Base-by-base conservation (phyloP, 2,888 invertebrate genomes). In the Syrphus vitripennis region DNA sequence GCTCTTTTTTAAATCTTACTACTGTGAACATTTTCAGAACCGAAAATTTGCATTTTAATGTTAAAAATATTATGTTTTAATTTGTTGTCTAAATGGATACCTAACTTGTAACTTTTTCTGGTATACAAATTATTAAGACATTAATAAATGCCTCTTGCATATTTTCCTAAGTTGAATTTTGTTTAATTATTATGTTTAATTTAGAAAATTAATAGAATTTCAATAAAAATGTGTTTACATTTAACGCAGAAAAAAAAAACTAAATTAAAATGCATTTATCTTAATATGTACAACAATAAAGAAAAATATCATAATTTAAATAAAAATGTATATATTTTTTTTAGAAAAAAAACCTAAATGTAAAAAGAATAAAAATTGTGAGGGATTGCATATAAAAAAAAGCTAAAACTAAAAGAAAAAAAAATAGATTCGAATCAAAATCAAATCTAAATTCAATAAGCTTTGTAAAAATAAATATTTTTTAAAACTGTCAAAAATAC, bases 371-470 rank as follows among this genome's bases (percentile, higher is more conserved):
- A 70, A 7, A 34, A 29, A n/a, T 48, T 48, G 16, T 1, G 26
- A 70, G 34, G 29, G 50, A 55, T 40, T 40, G 50, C 24, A 57
- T 65, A 48, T 53, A 34, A 37, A 24, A 65, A 34, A 37, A 24
- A 65, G 40, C n/a, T 26, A 31, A 63, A 50, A 40, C 12, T 24
- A 21, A 37, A 61, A 42, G 0, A 19, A 63, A 5, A 7, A 26
- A 34, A 14, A 45, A 45, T 29, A 24, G 7, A 53, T 50, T 53
- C 10, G 4, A 50, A 34, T 16, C 3, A 42, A 70, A 76, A 76
- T 48, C 19, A 76, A 77, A 72, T 70, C 55, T 82, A 69, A 70
- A 82, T 70, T 77, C 78, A 78, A 69, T 71, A 53, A 70, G 16
- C 34, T 67, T 16, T 74, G 78, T 78, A 82, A 82, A 74, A 78